A percentile compares a stretch with the other conserved stretches of the same genome.
Evolutionary conservation across 2,888 invertebrate genomes (phyloP).

Genomic region (Melinaea menophilus): DNA sequence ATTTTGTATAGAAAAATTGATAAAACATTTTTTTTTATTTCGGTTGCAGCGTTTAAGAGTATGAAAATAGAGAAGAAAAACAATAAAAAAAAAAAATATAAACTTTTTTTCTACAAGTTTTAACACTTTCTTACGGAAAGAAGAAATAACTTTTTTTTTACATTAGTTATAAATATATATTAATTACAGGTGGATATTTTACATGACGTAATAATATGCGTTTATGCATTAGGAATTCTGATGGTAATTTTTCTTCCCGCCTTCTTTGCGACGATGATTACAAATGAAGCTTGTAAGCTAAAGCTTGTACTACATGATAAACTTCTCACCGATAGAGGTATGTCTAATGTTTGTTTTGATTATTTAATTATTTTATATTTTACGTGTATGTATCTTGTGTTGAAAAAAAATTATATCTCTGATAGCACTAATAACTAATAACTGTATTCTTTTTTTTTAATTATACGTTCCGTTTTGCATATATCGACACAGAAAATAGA

Average conservation of each 20-base stretch:
- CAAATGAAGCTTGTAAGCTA: constrained; percentile 16
- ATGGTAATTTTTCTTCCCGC: constrained; percentile 13
- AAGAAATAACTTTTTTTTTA: neutral
- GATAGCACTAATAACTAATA: no score
- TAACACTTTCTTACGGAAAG: neutral
- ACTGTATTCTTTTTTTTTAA: no score
- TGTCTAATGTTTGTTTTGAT: neutral
- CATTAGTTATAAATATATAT: neutral
- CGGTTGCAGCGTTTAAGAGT: neutral
- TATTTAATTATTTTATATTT: neutral
- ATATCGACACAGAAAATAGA: no score
- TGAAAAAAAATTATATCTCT: no score
- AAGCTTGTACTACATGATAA: constrained; percentile 20
- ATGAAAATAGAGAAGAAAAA: no score
- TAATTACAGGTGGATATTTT: constrained; percentile 10
- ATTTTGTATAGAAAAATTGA: no score
- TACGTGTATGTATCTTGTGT: neutral
- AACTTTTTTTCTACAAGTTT: neutral
- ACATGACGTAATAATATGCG: constrained; percentile 1
- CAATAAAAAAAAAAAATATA: neutral
- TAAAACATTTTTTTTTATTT: neutral
- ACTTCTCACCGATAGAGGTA: constrained; percentile 17
- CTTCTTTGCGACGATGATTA: constrained; percentile 9
- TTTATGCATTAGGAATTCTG: constrained; percentile 14
- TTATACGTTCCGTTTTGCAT: no score